Evolutionary conservation across 2,113 vertebrate genomes (phyloP), one percentile per base, ranked within the genome.

Genomic region (Scomber colias): DNA sequence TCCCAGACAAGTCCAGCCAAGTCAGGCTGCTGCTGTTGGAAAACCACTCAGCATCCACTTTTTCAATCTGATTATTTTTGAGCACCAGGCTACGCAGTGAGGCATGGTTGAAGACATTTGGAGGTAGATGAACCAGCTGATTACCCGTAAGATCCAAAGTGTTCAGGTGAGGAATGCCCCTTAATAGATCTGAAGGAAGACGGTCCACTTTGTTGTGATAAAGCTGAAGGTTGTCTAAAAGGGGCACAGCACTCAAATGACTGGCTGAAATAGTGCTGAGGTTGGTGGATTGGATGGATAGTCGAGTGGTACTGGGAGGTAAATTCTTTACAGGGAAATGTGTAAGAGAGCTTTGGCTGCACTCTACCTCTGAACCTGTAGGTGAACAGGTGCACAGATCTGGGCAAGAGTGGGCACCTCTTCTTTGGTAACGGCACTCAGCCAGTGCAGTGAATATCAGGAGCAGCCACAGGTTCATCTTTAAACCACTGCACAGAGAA

Each of bases 131-230:
- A 53, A 92, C 92, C 89, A 97, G 70, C 35, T 71, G 66, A 86
- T 96, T 96, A 88, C 21, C 97, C 0, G 96, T 96, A 11, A 97
- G 94, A 53, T 97, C 97, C 57, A 98, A 83, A 1, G 81, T 82
- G 9, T 77, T 75, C 1, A 98, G 86, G 14, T 21, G 11, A 11
- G 92, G 87, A 40, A 94, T 83, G 0, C 76, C 83, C 8, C 2
- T 67, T 75, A 97, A 92, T 0, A 97, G 81, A 24, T 89, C 46
- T 0, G 76, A 60, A 0, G 95, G 89, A 15, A 98, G 93, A 0
- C 27, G 35, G 1, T 67, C 15, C 27, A 97, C 88, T 45, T 62
- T 77, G 84, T 95, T 96, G 74, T 82, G 92, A 55, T 97, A 95
- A 1, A 98, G 94, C 27, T 97, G 96, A 27, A 98, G 92, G 17